These are phyloP conservation scores for Catharus minimus DNA, from an alignment of 2,113 vertebrate species.

Conservation along the genomic window DNA sequence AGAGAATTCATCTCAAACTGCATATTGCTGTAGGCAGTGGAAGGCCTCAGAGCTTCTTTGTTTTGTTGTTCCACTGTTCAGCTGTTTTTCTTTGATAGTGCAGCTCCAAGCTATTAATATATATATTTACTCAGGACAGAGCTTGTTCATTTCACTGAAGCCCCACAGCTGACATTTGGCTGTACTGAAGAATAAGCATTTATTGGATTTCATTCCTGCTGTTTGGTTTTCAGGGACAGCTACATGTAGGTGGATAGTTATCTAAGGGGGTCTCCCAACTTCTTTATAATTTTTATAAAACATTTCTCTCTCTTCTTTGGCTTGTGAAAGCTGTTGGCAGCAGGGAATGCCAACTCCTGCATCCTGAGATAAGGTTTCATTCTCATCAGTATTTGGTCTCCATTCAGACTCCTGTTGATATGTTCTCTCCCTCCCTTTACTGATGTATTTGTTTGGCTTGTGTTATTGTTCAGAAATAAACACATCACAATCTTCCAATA, in stretches of 20 bases:
- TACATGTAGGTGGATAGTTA: slow-evolving; percentile 48
- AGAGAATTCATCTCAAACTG: slow-evolving; percentile 36
- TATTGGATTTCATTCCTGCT: slow-evolving; percentile 29
- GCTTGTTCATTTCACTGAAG: not conserved
- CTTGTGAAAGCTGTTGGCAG: slow-evolving; percentile 35
- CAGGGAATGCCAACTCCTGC: slow-evolving; percentile 25
- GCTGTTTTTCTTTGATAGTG: slow-evolving; percentile 28
- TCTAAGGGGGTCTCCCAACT: slow-evolving; percentile 30
- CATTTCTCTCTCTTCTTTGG: slow-evolving; percentile 42
- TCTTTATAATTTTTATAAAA: slow-evolving; percentile 50
- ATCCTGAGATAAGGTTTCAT: slow-evolving; percentile 53
- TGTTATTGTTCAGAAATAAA: slow-evolving; percentile 40
- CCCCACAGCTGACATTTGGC: slow-evolving; percentile 2
- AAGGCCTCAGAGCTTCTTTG: slow-evolving; percentile 20
- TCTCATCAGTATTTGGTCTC: slow-evolving; percentile 49
- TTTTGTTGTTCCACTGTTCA: slow-evolving; percentile 27
- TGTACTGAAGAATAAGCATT: slow-evolving; percentile 8
- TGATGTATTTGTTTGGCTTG: slow-evolving; percentile 38
- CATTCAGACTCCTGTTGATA: slow-evolving; percentile 44
- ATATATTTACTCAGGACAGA: slow-evolving; percentile 25
- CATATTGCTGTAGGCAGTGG: not conserved
- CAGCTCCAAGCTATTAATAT: slow-evolving; percentile 29
- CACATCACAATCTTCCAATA: not conserved
- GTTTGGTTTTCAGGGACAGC: slow-evolving; percentile 43
- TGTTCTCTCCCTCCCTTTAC: slow-evolving; percentile 19